These are phyloP conservation scores for Odontesthes bonariensis DNA, from an alignment of 2,113 vertebrate genomes.

Conservation along the genomic window DNA sequence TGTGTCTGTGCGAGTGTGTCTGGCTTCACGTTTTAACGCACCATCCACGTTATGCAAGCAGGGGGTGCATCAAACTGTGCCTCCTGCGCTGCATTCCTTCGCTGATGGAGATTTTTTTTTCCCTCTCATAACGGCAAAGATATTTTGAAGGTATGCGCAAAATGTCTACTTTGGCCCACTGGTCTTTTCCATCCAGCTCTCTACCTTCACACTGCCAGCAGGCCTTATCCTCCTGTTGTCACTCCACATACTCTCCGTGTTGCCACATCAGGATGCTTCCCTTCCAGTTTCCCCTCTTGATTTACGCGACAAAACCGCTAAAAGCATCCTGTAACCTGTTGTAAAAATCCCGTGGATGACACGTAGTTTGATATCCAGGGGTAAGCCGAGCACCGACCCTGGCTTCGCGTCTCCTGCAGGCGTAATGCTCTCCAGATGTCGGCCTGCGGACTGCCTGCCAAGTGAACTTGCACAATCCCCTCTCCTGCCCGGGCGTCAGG, in stretches of 20 bases:
- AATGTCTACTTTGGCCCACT: background rate
- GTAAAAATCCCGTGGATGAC: conserved; percentile 60
- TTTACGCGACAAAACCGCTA: background rate
- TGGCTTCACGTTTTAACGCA: conserved; percentile 41
- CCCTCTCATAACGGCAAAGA: background rate
- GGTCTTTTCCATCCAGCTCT: background rate
- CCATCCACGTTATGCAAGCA: conserved; percentile 60
- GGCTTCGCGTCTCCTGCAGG: conserved; percentile 77
- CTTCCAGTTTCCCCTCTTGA: background rate
- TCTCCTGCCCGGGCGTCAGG: conserved; percentile 75
- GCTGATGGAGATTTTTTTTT: background rate
- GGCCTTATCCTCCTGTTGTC: conserved; percentile 48
- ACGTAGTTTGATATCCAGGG: conserved; percentile 76
- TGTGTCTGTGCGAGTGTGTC: background rate
- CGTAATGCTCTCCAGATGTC: conserved; percentile 86
- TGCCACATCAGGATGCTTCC: conserved; percentile 44
- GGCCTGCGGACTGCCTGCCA: conserved; percentile 74
- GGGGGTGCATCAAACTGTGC: conserved; percentile 43
- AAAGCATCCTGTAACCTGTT: conserved; percentile 34
- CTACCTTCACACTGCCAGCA: background rate
- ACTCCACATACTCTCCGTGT: background rate
- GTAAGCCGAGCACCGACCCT: conserved; percentile 64
- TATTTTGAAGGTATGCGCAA: background rate
- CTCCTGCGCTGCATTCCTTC: conserved; percentile 26
- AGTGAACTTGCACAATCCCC: conserved; percentile 84